Conservation (phyloP, 2,113 vertebrate species). For the Rutilus rutilus region DNA sequence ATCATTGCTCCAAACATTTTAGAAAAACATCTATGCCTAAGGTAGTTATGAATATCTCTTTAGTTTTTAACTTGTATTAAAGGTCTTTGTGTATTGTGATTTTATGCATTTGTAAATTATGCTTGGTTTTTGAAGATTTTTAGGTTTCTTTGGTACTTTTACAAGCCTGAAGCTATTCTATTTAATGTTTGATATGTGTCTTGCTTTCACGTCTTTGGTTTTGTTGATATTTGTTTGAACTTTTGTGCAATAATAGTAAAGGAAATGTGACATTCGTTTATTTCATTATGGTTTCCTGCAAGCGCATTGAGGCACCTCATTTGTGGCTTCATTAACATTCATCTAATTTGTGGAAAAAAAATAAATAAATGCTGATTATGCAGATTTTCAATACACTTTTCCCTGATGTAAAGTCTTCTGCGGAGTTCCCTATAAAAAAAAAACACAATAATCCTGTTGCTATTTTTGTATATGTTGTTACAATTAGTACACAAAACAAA, state of each 20-base stretch:
- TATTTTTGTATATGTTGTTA: neutral
- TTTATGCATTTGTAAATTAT: neutral
- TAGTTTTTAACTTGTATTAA: neutral
- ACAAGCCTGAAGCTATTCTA: neutral
- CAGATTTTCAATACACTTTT: neutral
- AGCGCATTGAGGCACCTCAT: neutral
- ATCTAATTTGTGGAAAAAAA: no score
- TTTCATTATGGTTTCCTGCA: neutral
- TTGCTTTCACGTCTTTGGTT: neutral
- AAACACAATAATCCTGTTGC: no score
- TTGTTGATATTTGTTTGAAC: neutral
- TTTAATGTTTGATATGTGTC: neutral
- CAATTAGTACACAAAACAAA: neutral
- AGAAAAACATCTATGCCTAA: neutral
- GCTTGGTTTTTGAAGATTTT: neutral
- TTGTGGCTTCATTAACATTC: neutral
- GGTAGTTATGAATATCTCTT: constrained; percentile 3
- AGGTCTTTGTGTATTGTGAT: neutral
- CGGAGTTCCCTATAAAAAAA: neutral
- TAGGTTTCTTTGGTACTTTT: neutral
- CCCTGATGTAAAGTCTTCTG: neutral
- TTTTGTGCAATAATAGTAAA: constrained; percentile 51
- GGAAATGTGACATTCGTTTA: neutral
- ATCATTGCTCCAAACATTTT: constrained; percentile 1
- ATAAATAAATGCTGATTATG: neutral